Evolutionary conservation across 53 echinoderm and acorn worm genomes (phyloP).

Genomic region (Luidia sarsii): DNA sequence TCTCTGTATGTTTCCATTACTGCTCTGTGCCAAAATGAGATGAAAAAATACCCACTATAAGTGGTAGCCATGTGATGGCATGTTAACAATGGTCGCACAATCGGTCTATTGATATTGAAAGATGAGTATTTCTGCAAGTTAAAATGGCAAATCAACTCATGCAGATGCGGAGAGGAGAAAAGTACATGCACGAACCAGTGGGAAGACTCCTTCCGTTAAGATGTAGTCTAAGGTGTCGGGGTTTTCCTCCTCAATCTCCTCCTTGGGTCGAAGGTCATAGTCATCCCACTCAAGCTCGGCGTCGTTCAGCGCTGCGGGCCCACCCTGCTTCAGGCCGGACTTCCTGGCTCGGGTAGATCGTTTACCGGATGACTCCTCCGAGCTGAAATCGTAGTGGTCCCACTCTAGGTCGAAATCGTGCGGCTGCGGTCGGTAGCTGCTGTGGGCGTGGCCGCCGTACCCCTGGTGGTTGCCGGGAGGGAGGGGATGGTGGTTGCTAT

Average conservation of each 20-base stretch:
- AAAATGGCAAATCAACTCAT: too few species aligned
- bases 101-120: too few species aligned
- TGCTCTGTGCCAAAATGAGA: too few species aligned
- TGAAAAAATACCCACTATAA: too few species aligned
- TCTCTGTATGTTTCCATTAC: too few species aligned
- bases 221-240: constrained; percentile 60
- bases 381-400: constrained; percentile 94
- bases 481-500: constrained; percentile 42
- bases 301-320: constrained; percentile 56
- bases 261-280: constrained; percentile 84
- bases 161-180: too few species aligned
- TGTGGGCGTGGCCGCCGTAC: constrained; percentile 62
- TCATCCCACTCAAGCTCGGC: constrained; percentile 98
- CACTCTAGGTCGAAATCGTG: constrained; percentile 86
- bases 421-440: constrained; percentile 46
- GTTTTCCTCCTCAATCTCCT: constrained; percentile 77
- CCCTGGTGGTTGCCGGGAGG: constrained; percentile 29
- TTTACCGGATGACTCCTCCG: constrained; percentile 51
- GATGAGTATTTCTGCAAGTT: too few species aligned
- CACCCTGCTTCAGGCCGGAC: constrained; percentile 55
- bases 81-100: too few species aligned
- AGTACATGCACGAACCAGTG: constrained; percentile 88
- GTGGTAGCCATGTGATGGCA: too few species aligned
- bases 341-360: constrained; percentile 40
- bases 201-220: constrained; percentile 72